Evolutionary conservation across 2,113 vertebrate genomes (phyloP), one percentile per base, ranked within the genome.

Genomic region (Neopipo cinnamomea): DNA sequence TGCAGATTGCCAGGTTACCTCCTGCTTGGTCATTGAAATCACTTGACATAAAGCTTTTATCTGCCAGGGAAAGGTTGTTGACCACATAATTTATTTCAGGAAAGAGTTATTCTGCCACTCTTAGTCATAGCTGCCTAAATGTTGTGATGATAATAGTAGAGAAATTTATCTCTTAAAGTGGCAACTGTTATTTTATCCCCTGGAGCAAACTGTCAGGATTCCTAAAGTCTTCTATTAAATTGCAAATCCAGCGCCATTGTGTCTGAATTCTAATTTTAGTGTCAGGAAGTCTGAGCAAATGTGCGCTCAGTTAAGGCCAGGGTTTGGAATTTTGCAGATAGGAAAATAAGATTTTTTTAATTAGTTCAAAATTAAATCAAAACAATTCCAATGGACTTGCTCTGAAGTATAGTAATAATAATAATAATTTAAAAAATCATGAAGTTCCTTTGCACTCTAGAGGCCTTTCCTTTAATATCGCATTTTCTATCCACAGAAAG

Each of bases 141-240:
- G 37, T 44, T 90, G 46, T 20, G 12, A 91, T 59, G 42, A 80
- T 80, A 79, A 91, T 47, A 70, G 55, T 4, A 74, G 46, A n/a
- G 88, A 85, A 89, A 47, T 74, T 89, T 80, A 55, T 91, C 68
- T 93, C 67, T 85, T 90, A 74, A 86, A 86, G 90, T 80, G 67
- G 62, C 39, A 91, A 83, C 74, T 83, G 63, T 52, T 95, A 62
- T 88, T 94, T 90, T 74, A 88, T 85, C 28, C 79, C 90, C 90
- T 27, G 14, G 33, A 96, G 89, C 78, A 83, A 95, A 76, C 85
- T 93, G 91, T 80, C 82, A 96, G 47, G 72, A 91, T 88, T 83
- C 82, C 56, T 90, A 83, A 94, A 96, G 90, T 92, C 82, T 80
- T 47, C 17, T 47, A 47, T 89, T 58, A 91, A 94, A 96, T 74